A percentile compares a stretch with the other conserved stretches of the same genome.
phyloP scores from a whole-genome alignment of 2,113 vertebrate species.

The Balaenoptera acutorostrata region DNA sequence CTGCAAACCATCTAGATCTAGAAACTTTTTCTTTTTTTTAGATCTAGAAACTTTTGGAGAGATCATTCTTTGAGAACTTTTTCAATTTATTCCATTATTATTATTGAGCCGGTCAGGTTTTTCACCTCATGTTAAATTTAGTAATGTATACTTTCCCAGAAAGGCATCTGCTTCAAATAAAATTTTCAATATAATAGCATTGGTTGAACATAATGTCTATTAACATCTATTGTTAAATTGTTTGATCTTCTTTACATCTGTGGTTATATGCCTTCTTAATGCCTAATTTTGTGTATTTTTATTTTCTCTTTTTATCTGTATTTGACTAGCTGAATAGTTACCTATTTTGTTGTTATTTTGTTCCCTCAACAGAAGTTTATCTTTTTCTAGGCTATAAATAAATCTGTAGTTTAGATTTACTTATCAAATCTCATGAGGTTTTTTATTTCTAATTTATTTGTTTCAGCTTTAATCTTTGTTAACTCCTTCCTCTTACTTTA shows the following conservation, averaged over 20 bases:
- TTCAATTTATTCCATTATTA: not conserved
- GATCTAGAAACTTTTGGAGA: not conserved
- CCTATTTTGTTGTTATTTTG: too few species aligned
- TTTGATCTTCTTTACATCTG: too few species aligned
- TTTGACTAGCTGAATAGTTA: too few species aligned
- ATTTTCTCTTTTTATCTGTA: too few species aligned
- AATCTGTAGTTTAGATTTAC: too few species aligned
- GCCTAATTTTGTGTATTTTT: too few species aligned
- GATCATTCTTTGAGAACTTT: constrained; percentile 12
- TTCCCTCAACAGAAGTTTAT: too few species aligned
- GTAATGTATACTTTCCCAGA: not conserved
- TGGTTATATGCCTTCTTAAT: too few species aligned
- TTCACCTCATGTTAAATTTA: not conserved
- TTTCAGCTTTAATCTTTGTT: not conserved
- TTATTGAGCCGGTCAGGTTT: not conserved
- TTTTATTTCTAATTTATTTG: constrained; percentile 28
- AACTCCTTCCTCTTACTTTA: not conserved
- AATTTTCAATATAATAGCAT: not conserved
- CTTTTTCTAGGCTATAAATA: too few species aligned
- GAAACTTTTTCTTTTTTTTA: not conserved
- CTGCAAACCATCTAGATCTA: not conserved
- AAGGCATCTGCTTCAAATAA: not conserved
- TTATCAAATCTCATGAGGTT: too few species aligned
- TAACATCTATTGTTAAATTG: too few species aligned
- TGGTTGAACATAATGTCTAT: not conserved